Evolutionary conservation across 2,797 vertebrate species (phyloP), one percentile per base, ranked within the genome.

Genomic region (Malacoctenus gilli): DNA sequence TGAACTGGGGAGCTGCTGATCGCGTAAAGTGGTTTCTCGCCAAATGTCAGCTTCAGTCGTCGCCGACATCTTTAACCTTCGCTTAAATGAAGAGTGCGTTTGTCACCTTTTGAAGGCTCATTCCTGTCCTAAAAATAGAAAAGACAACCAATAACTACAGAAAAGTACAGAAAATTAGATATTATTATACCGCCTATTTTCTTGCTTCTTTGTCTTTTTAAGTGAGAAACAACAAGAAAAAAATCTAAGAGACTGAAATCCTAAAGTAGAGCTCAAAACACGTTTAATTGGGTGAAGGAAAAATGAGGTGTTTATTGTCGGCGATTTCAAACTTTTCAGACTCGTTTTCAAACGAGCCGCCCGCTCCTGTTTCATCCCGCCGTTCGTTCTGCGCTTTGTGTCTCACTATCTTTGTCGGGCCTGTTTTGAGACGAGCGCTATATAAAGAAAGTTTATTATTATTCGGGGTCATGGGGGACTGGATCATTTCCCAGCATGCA

Each of bases 361-460:
- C 35, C 15, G 39, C 55, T 40, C 2, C 2, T 25, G 55, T 77
- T 68, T 41, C 36, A 66, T 68, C 37, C 30, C 10, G 30, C 23
- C 61, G 48, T 79, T 76, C 67, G 53, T 63, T 66, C 59, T 67
- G 42, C 34, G 40, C 62, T 81, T 79, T 71, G 55, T 68, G 50
- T 74, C 66, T 77, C 59, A 2, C 42, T 77, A 46, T 52, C 70
- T 79, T 75, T 83, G 67, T 82, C 69, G 79, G 75, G 55, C 82
- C 62, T 70, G 72, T 68, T 79, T 85, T 75, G 62, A 84, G 75
- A 75, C 35, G 61, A 64, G 61, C 0, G 16, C 79, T 86, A 87
- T 82, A 80, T 84, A 80, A 85, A 81, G 80, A 84, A 69, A 59
- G 72, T 80, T 72, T 86, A 83, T 86, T 84, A 83, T 84, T 83